Evolutionary conservation across 1,140 invertebrate species (phyloP).

Genomic region (Pogonus chalceus): DNA sequence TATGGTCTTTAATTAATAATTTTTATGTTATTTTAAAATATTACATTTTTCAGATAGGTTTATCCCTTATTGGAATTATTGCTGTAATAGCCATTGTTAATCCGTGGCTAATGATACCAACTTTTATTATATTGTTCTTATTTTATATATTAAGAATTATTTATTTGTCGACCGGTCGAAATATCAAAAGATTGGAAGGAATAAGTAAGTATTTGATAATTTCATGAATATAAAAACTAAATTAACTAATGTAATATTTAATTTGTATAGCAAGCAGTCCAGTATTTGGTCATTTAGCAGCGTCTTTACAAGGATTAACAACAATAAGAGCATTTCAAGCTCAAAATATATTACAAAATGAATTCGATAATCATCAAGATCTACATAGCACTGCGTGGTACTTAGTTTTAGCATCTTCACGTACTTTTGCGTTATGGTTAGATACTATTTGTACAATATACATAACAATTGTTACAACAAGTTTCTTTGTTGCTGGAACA

Average conservation of each 20-base stretch:
- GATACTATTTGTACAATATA: conserved; percentile 62
- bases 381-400: conserved; percentile 53
- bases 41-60: conserved; percentile 52
- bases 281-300: conserved; percentile 71
- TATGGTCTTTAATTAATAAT: conserved; percentile 60
- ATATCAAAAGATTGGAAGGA: conserved; percentile 73
- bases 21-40: conserved; percentile 68
- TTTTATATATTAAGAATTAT: conserved; percentile 58
- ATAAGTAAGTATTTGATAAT: conserved; percentile 51
- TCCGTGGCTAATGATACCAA: conserved; percentile 62
- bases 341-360: conserved; percentile 54
- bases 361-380: conserved; percentile 51
- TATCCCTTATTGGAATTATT: conserved; percentile 53
- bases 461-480: conserved; percentile 43
- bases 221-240: conserved; percentile 1
- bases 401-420: conserved; percentile 52
- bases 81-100: conserved; percentile 62
- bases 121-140: conserved; percentile 51
- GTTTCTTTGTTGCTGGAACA: conserved; percentile 39
- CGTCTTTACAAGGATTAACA: conserved; percentile 65
- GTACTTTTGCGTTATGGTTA: conserved; percentile 45
- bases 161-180: conserved; percentile 68
- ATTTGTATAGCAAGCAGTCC: conserved; percentile 55
- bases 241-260: not conserved
- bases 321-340: conserved; percentile 67